These are phyloP conservation scores for Falcaria lacertinaria DNA, from an alignment of 2,888 invertebrate species.

Conservation along the genomic window DNA sequence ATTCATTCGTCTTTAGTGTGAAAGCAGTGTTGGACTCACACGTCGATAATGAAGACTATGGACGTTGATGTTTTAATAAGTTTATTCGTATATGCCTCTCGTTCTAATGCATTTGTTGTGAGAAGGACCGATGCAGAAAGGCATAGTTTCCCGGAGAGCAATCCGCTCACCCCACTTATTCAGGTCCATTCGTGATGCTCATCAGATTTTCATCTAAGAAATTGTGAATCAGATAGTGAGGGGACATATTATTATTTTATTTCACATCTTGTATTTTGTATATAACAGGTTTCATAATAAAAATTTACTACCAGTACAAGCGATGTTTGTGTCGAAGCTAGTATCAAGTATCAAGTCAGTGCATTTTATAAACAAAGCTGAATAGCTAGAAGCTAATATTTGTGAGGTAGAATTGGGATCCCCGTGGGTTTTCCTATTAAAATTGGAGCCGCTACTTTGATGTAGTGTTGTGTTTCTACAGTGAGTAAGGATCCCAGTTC, in stretches of 20 bases:
- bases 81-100: slow-evolving; percentile 36
- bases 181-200: slow-evolving; percentile 57
- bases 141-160: slow-evolving; percentile 33
- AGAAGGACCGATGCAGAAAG: slow-evolving; percentile 19
- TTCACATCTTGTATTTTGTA: not conserved
- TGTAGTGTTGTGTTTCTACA: no score
- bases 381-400: no score
- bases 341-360: no score
- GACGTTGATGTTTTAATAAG: slow-evolving; percentile 60
- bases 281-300: no score
- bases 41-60: slow-evolving; percentile 59
- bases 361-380: no score
- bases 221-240: slow-evolving; percentile 32
- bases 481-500: no score
- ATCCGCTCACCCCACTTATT: slow-evolving; percentile 28
- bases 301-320: no score
- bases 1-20: slow-evolving; percentile 41
- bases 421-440: no score
- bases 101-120: slow-evolving; percentile 17
- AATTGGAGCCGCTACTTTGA: no score
- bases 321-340: no score
- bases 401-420: no score
- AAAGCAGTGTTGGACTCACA: slow-evolving; percentile 57
- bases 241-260: not conserved
- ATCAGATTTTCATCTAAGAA: slow-evolving; percentile 53